Base-by-base conservation (phyloP, 2,888 invertebrate genomes). In the Capitulum mitella region DNA sequence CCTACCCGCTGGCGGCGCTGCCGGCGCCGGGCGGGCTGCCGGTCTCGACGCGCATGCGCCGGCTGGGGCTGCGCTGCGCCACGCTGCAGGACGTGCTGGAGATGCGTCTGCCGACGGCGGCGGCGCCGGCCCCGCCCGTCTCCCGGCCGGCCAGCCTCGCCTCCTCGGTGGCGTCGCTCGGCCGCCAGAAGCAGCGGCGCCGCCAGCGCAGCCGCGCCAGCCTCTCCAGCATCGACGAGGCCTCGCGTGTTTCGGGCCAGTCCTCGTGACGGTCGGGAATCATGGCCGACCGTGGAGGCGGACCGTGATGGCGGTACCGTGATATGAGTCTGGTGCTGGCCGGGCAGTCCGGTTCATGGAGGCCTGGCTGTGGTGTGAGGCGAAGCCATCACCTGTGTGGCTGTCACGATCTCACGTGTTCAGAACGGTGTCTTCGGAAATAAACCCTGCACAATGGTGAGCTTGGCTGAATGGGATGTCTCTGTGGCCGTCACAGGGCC, bases 51-150 rank as follows among this genome's bases (percentile, higher is more conserved):
- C 34, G 70, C 37, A 70, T 70, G 70, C 70, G 70, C 37, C 34
- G 70, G 6, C 34, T 70, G 22, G 70, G 70, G 1, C 37, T 70
- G 70, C 37, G 19, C 37, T 70, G 70, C 37, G 8, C 0, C 22
- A 37, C 70, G 70, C 70, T 70, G 70, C 22, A 70, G 37, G 70
- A 70, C 34, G 70, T 70, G 37, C 37, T 70, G 70, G 37, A 37
- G 22, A 70, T 70, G 70, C 19, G 19, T 37, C 70, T 70, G 70
- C 70, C 70, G 70, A 6, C 37, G 70, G 70, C 26, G 37, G 19
- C 37, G 70, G 22, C 37, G 16, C 37, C 34, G 22, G 26, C 3
- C 16, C 22, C 8, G 6, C 26, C 3, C 70, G 37, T 10, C 37
- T 34, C 37, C 22, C 37, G 22, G 37, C 22, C 70, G 37, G 22